Conservation (phyloP, 2,113 vertebrate species). For the Corvus moneduloides region DNA sequence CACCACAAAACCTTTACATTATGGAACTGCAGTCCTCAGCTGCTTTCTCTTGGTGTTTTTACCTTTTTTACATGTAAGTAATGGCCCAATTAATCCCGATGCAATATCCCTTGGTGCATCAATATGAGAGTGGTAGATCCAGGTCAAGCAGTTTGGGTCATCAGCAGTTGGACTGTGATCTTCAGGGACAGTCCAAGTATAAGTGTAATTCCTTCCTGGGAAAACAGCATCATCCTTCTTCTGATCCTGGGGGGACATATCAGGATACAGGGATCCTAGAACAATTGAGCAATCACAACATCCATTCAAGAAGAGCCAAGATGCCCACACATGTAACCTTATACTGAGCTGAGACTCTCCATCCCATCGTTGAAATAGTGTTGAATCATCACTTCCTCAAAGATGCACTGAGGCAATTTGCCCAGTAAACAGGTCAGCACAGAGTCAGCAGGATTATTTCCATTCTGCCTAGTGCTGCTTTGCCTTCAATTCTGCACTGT, state of each 20-base stretch:
- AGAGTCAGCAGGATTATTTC: background rate
- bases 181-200: constrained; percentile 77
- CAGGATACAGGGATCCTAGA: constrained; percentile 78
- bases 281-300: constrained; percentile 52
- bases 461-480: background rate
- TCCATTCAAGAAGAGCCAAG: constrained; percentile 6
- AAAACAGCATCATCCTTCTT: constrained; percentile 77
- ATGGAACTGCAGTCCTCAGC: background rate
- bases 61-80: constrained; percentile 79
- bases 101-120: constrained; percentile 80
- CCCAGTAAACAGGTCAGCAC: background rate
- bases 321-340: background rate
- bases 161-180: constrained; percentile 74
- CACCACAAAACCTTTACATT: background rate
- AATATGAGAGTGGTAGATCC: constrained; percentile 80
- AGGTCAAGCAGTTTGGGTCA: constrained; percentile 78
- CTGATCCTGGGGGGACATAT: constrained; percentile 68
- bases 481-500: background rate
- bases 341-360: background rate
- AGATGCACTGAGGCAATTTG: background rate
- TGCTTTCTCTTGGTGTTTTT: background rate
- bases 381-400: background rate
- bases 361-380: background rate
- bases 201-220: constrained; percentile 73
- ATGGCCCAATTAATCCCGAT: constrained; percentile 75